These are phyloP conservation scores for Epicampocera succincta DNA, from an alignment of 2,888 invertebrate genomes.

Conservation along the genomic window DNA sequence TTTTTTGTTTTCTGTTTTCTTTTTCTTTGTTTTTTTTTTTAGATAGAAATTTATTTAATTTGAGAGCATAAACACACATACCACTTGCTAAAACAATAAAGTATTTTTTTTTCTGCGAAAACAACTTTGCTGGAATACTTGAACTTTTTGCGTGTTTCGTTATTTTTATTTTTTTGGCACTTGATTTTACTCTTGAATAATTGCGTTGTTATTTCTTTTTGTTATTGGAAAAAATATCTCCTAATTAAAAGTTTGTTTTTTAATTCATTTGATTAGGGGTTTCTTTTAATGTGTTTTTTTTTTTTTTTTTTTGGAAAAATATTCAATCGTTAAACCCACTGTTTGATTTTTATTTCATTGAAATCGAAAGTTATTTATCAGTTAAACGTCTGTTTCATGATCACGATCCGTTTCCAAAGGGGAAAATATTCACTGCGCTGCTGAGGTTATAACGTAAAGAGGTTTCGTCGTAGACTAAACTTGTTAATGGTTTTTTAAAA, in stretches of 20 bases:
- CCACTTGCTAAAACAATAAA: slow-evolving; percentile 23
- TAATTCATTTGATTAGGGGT: not conserved
- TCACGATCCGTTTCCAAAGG: slow-evolving; percentile 16
- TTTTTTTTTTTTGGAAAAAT: not conserved
- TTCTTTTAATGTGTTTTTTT: slow-evolving; percentile 13
- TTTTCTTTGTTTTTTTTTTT: slow-evolving; percentile 17
- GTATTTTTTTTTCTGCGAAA: too few relatives aligned
- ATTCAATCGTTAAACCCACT: slow-evolving; percentile 30
- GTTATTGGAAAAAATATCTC: slow-evolving; percentile 4
- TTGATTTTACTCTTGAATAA: slow-evolving; percentile 20
- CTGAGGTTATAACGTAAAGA: slow-evolving; percentile 63
- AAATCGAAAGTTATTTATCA: slow-evolving; percentile 60
- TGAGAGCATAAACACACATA: slow-evolving; percentile 21
- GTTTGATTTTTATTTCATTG: slow-evolving; percentile 28
- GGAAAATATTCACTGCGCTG: slow-evolving; percentile 37
- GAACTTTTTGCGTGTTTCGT: not conserved
- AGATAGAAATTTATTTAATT: slow-evolving; percentile 4
- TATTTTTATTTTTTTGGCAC: slow-evolving; percentile 49
- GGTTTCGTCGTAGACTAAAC: slow-evolving; percentile 67
- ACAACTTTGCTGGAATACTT: too few relatives aligned
- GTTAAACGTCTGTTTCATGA: slow-evolving; percentile 16
- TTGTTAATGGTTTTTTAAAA: slow-evolving; percentile 47
- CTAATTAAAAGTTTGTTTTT: slow-evolving; percentile 3
- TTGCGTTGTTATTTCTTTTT: slow-evolving; percentile 17
- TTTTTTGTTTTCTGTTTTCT: too few relatives aligned